Evolutionary conservation across 2,797 vertebrate species (phyloP).

Genomic region (Sorex maritimensis): DNA sequence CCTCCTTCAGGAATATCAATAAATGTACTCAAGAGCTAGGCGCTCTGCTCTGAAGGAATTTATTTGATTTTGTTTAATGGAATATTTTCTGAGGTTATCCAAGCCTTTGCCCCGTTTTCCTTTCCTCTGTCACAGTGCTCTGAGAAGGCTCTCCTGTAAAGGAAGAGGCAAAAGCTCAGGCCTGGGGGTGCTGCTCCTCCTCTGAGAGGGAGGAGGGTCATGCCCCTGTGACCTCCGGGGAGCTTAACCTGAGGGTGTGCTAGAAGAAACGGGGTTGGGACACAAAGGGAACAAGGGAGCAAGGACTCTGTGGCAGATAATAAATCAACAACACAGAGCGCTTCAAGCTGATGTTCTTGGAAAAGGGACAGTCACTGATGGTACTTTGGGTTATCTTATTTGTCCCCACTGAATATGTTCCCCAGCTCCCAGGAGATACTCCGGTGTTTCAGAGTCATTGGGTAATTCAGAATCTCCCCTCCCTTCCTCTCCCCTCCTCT

Average conservation of each 20-base stretch:
- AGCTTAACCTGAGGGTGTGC: background rate
- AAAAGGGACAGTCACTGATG: background rate
- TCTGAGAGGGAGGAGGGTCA: background rate
- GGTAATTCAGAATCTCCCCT: background rate
- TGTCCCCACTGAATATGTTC: background rate
- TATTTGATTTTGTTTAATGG: slow-evolving; percentile 59
- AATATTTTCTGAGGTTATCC: slow-evolving; percentile 60
- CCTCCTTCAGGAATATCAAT: slow-evolving; percentile 1
- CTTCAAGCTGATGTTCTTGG: slow-evolving; percentile 12
- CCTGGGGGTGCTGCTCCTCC: background rate
- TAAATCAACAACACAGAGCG: background rate
- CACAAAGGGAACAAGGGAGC: background rate
- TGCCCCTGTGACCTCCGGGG: background rate
- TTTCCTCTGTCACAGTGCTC: background rate
- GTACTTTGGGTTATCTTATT: background rate
- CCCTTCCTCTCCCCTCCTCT: background rate
- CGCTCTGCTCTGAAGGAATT: background rate
- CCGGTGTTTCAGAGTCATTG: background rate
- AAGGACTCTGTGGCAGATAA: background rate
- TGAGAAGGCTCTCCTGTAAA: background rate
- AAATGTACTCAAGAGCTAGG: background rate
- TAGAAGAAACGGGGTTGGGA: background rate
- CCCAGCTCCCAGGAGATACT: background rate
- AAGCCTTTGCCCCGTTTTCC: background rate
- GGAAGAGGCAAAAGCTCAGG: background rate